Conservation (phyloP, 2,113 vertebrate species). For the Anhinga anhinga region DNA sequence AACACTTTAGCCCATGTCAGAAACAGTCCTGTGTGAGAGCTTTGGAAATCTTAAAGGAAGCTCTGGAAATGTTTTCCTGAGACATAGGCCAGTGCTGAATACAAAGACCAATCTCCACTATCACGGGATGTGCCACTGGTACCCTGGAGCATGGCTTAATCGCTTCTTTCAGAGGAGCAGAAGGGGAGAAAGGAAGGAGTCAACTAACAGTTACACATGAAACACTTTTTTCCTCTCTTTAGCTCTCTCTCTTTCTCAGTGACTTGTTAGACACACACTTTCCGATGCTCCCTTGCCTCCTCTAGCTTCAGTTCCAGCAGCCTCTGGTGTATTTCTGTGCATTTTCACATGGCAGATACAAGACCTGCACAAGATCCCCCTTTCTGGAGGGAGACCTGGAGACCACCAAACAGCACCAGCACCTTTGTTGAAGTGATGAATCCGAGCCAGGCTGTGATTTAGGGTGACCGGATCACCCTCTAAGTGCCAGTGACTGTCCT, state of each 20-base stretch:
- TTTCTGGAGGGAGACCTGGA: neutral
- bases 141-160: neutral
- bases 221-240: neutral
- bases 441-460: accelerated
- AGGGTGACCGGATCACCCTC: neutral
- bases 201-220: neutral
- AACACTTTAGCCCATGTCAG: neutral
- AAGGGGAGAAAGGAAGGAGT: neutral
- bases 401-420: neutral
- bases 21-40: neutral
- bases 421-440: neutral
- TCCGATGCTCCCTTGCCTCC: neutral
- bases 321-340: neutral
- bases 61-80: neutral
- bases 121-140: neutral
- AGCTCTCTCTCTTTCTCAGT: neutral
- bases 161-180: neutral
- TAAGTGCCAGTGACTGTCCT: neutral
- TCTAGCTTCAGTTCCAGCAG: neutral
- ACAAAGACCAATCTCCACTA: neutral
- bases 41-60: neutral
- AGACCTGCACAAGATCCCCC: neutral
- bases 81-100: neutral
- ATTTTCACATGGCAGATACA: neutral
- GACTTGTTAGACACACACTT: neutral